phyloP scores from a whole-genome alignment of 2,888 invertebrate species.

The Pterostichus niger region DNA sequence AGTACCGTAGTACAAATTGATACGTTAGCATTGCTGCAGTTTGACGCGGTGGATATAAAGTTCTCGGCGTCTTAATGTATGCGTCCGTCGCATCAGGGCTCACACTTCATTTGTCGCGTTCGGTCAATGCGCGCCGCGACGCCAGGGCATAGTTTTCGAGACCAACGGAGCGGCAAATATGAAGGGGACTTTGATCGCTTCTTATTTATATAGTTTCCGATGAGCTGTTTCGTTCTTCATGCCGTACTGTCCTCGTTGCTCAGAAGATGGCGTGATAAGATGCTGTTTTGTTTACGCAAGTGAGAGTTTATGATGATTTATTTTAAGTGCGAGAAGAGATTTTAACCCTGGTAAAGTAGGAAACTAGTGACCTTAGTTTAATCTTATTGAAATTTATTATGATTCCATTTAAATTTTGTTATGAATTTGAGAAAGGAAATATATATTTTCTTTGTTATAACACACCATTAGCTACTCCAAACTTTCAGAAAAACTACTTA shows the following conservation, averaged over 20 bases:
- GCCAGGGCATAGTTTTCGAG: conserved; percentile 75
- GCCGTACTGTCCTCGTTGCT: conserved; percentile 5
- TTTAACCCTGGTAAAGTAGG: not conserved
- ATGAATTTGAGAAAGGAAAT: not conserved
- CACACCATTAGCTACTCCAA: not conserved
- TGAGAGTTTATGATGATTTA: conserved; percentile 33
- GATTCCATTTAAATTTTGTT: conserved; percentile 18
- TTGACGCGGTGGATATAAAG: conserved; percentile 38
- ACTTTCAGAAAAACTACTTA: not conserved
- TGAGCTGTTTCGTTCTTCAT: conserved; percentile 42
- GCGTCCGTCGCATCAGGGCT: conserved; percentile 69
- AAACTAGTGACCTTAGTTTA: conserved; percentile 1
- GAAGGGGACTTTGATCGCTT: conserved; percentile 71
- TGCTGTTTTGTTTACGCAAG: conserved; percentile 38
- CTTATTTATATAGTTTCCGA: conserved; percentile 66
- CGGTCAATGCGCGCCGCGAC: conserved; percentile 71
- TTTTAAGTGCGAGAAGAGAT: conserved; percentile 25
- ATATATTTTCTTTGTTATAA: conserved; percentile 2
- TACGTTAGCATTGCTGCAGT: not conserved
- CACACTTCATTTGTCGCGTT: conserved; percentile 75
- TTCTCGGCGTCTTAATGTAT: conserved; percentile 51
- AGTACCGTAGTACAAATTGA: not conserved
- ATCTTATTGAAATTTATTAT: conserved; percentile 30
- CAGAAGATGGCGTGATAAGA: conserved; percentile 17
- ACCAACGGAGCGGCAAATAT: conserved; percentile 76